Base-by-base conservation (phyloP, 2,113 vertebrate species). In the Regulus satrapa region DNA sequence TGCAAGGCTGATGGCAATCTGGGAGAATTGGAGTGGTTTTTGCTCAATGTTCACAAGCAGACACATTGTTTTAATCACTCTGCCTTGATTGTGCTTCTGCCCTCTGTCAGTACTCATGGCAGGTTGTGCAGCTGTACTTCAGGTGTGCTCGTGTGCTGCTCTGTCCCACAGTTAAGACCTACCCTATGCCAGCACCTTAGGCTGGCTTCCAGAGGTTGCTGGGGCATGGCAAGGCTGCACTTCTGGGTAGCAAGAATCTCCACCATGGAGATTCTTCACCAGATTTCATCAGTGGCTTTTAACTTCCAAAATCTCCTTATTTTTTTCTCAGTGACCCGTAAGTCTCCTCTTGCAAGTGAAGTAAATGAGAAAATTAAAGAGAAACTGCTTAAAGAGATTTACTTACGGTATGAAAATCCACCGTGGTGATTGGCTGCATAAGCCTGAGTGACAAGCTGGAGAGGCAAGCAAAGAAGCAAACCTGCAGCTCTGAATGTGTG, bases 351-450 rank as follows among this genome's bases (percentile, higher is more conserved):
- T 76, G 61, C 69, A 91, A 75, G 45, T 52, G 62, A 81, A 75
- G 12, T 38, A 91, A 91, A 85, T 62, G n/a, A 94, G 84, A 82
- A 94, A 93, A 93, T 92, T 73, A 55, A 80, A 90, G 62, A 83
- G 92, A 76, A 87, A 38, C 32, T 69, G 26, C 54, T 58, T 73
- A 5, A 69, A 79, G 38, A 51, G 26, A 58, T 85, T 66, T 85
- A 46, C 25, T 83, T 79, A 26, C 20, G 48, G 8, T 69, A 2
- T 76, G 46, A 83, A 73, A 93, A 74, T 55, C 32, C 1, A 0
- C 9, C 0, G 0, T 69, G 71, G 58, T 61, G 62, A 77, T 67
- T 88, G 78, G 89, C 41, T 85, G 34, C 14, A 4, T 73, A 36
- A 96, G 32, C 71, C 54, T 36, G 74, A 73, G 55, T 1, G 26